Conservation (phyloP, 2,113 vertebrate genomes). For the Dendropsophus ebraccatus region DNA sequence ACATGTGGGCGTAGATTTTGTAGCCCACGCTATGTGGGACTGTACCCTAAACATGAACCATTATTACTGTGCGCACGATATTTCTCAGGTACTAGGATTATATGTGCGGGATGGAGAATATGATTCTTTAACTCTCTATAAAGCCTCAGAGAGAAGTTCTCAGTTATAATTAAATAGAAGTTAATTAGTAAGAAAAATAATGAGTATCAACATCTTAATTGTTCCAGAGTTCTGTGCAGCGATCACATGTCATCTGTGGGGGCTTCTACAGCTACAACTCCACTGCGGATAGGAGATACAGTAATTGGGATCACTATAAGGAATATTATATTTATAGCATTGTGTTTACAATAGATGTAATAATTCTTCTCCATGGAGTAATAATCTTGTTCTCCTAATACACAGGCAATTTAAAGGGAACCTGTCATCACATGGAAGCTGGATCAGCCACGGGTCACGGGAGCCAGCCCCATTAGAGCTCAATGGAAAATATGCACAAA, state of each 20-base stretch:
- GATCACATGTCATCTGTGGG: background rate
- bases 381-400: background rate
- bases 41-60: background rate
- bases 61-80: background rate
- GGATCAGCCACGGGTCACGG: no score
- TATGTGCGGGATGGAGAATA: background rate
- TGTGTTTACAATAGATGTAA: background rate
- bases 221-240: background rate
- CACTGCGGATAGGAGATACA: background rate
- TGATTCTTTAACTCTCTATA: background rate
- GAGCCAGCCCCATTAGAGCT: background rate
- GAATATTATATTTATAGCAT: background rate
- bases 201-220: slow-evolving; percentile 21
- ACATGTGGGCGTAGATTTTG: no score
- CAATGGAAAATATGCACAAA: background rate
- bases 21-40: no score
- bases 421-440: no score
- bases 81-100: background rate
- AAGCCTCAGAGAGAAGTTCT: background rate
- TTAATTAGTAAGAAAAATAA: slow-evolving; percentile 26
- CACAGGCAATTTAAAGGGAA: background rate
- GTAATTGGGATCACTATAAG: background rate
- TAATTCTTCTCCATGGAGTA: background rate
- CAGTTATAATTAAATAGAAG: slow-evolving; percentile 16
- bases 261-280: background rate